These are phyloP conservation scores for Cyclopterus lumpus DNA, from an alignment of 2,797 vertebrate species.

Conservation along the genomic window DNA sequence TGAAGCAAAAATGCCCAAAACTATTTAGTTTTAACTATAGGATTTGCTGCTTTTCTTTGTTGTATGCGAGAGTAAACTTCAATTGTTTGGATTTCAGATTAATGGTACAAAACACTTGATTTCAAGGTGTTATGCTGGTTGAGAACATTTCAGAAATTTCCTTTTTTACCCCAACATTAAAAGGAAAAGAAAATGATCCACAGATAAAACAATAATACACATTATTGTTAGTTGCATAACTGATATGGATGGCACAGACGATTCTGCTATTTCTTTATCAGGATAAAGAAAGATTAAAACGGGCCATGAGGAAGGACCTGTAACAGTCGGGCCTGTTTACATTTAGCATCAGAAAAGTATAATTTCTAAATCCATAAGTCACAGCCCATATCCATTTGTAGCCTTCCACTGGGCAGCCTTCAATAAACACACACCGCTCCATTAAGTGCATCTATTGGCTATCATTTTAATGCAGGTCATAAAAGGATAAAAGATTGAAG, in stretches of 20 bases:
- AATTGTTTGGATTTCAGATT: neutral
- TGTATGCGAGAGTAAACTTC: neutral
- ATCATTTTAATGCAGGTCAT: constrained; percentile 27
- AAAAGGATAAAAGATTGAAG: constrained; percentile 20
- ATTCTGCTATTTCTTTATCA: constrained; percentile 4
- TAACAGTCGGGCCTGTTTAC: neutral
- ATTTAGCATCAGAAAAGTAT: constrained; percentile 7
- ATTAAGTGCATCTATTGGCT: neutral
- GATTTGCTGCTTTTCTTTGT: neutral
- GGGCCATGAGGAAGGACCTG: neutral
- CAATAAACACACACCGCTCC: neutral
- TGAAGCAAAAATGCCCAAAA: neutral
- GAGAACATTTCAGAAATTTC: neutral
- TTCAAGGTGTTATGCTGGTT: neutral
- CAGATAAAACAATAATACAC: neutral
- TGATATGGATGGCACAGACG: neutral
- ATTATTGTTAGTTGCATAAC: neutral
- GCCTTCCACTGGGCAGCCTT: constrained; percentile 1
- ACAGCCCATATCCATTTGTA: constrained; percentile 19
- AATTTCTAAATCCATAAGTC: constrained; percentile 8
- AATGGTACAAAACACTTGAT: neutral
- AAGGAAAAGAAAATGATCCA: neutral
- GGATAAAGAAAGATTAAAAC: neutral
- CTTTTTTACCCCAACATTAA: neutral
- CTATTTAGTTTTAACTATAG: neutral